A percentile compares a stretch with the other conserved stretches of the same genome.
These are phyloP conservation scores for Phasianus colchicus DNA, from an alignment of 2,113 vertebrate species.

Conservation along the genomic window DNA sequence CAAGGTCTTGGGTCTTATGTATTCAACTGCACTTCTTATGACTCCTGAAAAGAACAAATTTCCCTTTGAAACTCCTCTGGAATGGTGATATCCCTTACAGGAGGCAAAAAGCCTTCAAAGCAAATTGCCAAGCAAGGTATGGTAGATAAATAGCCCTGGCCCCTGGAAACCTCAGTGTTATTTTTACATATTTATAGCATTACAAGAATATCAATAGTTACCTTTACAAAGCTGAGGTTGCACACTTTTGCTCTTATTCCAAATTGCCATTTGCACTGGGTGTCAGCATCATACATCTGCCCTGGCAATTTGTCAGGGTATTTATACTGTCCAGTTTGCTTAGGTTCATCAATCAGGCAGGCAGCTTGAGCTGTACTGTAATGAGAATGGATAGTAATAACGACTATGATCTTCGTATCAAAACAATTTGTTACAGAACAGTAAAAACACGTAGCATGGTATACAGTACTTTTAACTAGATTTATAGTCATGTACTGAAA, in stretches of 20 bases:
- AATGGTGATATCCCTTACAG: slow-evolving; percentile 3
- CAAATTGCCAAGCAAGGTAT: slow-evolving; percentile 60
- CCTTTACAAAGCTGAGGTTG: slow-evolving; percentile 94
- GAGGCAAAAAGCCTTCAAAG: slow-evolving; percentile 32
- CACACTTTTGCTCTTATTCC: slow-evolving; percentile 95
- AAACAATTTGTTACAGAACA: slow-evolving; percentile 45
- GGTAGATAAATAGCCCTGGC: slow-evolving; percentile 60
- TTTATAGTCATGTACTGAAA: slow-evolving; percentile 7
- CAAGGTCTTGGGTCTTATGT: not conserved
- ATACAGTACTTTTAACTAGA: not conserved
- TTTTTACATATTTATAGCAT: not conserved
- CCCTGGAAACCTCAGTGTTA: slow-evolving; percentile 13
- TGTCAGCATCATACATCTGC: slow-evolving; percentile 96
- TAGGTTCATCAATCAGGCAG: slow-evolving; percentile 96
- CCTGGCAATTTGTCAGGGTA: slow-evolving; percentile 97
- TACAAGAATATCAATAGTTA: slow-evolving; percentile 72
- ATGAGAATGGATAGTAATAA: slow-evolving; percentile 66
- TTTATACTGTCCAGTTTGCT: slow-evolving; percentile 93
- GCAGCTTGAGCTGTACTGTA: slow-evolving; percentile 95
- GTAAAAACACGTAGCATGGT: not conserved
- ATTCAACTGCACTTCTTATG: not conserved
- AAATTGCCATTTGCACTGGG: slow-evolving; percentile 99
- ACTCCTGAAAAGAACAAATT: not conserved
- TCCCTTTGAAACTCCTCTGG: slow-evolving; percentile 5
- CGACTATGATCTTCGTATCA: not conserved